A percentile compares a stretch with the other conserved stretches of the same genome.
phyloP scores from a whole-genome alignment of 1,140 invertebrate species.

The Lepidurus arcticus region DNA sequence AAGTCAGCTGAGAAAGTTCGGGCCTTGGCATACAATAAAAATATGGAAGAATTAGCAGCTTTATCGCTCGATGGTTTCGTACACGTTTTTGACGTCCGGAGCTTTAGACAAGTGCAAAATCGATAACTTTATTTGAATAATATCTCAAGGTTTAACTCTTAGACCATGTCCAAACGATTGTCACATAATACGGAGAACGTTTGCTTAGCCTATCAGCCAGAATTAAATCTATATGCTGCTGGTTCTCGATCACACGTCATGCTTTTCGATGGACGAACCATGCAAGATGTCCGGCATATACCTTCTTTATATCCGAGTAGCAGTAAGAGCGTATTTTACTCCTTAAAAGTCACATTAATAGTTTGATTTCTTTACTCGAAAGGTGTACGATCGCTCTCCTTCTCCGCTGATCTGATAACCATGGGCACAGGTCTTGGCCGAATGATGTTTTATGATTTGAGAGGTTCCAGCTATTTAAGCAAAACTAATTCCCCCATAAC shows the following conservation, averaged over 20 bases:
- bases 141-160: constrained; percentile 32
- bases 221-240: constrained; percentile 76
- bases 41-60: constrained; percentile 81
- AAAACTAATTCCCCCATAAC: not conserved
- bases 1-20: constrained; percentile 68
- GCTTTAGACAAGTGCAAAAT: constrained; percentile 60
- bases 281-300: constrained; percentile 56
- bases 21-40: constrained; percentile 78
- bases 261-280: constrained; percentile 76
- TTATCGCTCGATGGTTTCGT: constrained; percentile 81
- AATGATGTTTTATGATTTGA: constrained; percentile 88
- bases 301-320: constrained; percentile 27
- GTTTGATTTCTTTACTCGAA: constrained; percentile 34
- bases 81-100: constrained; percentile 87
- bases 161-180: constrained; percentile 77
- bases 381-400: constrained; percentile 80
- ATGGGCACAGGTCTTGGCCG: constrained; percentile 87
- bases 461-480: constrained; percentile 77
- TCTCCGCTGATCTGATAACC: constrained; percentile 80
- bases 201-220: constrained; percentile 76
- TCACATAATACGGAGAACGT: constrained; percentile 88
- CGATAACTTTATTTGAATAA: constrained; percentile 33
- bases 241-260: constrained; percentile 89
- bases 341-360: constrained; percentile 1
- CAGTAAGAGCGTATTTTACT: constrained; percentile 1